Conservation (phyloP, 2,888 invertebrate species). For the Lathronympha strigana region DNA sequence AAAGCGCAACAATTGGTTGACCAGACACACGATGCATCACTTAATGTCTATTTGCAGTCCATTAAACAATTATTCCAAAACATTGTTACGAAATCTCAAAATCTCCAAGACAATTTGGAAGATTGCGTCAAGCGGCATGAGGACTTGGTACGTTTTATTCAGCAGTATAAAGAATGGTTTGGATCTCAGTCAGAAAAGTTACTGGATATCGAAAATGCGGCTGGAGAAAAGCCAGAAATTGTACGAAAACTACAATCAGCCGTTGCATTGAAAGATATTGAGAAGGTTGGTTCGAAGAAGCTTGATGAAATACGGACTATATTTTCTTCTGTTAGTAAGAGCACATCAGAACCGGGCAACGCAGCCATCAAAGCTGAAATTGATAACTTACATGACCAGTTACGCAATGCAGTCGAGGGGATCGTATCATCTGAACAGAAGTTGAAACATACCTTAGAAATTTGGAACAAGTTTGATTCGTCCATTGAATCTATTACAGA, state of each 20-base stretch:
- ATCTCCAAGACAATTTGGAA: constrained; percentile 92
- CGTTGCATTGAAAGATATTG: constrained; percentile 86
- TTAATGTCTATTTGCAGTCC: constrained; percentile 93
- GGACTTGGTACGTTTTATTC: constrained; percentile 89
- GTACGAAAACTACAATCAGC: constrained; percentile 88
- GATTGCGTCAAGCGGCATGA: constrained; percentile 94
- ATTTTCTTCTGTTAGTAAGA: constrained; percentile 87
- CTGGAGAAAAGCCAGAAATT: constrained; percentile 93
- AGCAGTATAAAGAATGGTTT: constrained; percentile 93
- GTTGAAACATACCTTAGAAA: constrained; percentile 88
- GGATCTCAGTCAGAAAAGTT: constrained; percentile 91
- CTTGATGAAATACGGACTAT: constrained; percentile 88
- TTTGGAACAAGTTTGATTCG: constrained; percentile 95
- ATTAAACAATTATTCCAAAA: constrained; percentile 95
- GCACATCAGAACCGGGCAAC: constrained; percentile 92
- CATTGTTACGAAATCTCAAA: constrained; percentile 94
- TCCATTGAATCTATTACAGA: constrained; percentile 91
- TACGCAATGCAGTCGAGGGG: constrained; percentile 87
- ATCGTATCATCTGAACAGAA: constrained; percentile 89
- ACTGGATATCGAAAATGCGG: constrained; percentile 91
- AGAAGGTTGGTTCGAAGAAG: constrained; percentile 86
- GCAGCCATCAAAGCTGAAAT: constrained; percentile 89
- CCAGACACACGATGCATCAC: constrained; percentile 94
- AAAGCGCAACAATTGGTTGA: constrained; percentile 96
- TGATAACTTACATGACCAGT: constrained; percentile 86